These are phyloP conservation scores for Brachionus plicatilis DNA, from an alignment of 1,140 invertebrate genomes.

Conservation along the genomic window DNA sequence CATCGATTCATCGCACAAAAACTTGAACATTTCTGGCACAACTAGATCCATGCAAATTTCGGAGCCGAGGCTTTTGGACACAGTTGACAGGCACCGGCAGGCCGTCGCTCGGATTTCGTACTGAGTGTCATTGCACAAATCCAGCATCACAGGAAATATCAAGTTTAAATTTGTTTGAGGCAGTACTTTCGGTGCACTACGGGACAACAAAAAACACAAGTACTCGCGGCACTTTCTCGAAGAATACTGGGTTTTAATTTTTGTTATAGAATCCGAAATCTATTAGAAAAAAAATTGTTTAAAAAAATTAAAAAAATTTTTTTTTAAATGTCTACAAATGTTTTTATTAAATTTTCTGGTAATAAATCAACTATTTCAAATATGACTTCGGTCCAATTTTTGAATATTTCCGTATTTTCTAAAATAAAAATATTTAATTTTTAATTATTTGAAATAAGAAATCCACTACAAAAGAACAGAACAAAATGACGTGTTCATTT, in stretches of 20 bases:
- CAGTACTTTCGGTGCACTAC: background rate
- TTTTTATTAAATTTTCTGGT: conserved; percentile 11
- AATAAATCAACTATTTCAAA: conserved; percentile 25
- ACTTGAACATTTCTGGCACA: conserved; percentile 37
- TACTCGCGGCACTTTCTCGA: conserved; percentile 14
- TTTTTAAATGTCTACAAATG: background rate
- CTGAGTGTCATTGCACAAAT: conserved; percentile 36
- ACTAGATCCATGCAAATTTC: background rate
- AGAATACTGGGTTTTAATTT: background rate
- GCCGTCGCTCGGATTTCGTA: conserved; percentile 17
- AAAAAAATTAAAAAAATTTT: background rate
- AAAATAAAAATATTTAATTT: background rate
- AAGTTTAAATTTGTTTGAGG: background rate
- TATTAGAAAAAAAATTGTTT: background rate
- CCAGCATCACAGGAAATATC: conserved; percentile 4
- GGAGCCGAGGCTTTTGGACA: background rate
- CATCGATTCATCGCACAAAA: conserved; percentile 28
- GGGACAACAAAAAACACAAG: background rate
- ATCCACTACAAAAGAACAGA: too few relatives aligned
- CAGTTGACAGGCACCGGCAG: background rate
- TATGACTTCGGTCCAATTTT: conserved; percentile 19
- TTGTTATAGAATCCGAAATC: background rate
- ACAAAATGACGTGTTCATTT: too few relatives aligned
- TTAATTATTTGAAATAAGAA: too few relatives aligned
- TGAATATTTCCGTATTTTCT: conserved; percentile 24